Conservation (phyloP, 2,888 invertebrate species). For the Lithosia quadra region DNA sequence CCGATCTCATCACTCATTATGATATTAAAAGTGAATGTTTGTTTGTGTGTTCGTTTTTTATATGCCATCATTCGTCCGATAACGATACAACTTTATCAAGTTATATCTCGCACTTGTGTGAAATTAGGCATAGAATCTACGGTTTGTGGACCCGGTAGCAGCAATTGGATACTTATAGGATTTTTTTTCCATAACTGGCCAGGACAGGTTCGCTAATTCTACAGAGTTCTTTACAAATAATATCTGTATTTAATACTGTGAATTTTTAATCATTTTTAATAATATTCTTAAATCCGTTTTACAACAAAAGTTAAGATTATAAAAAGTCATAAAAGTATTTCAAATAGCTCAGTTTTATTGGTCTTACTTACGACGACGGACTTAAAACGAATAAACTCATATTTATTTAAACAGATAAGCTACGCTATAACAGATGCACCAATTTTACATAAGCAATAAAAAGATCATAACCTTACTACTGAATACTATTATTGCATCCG, state of each 20-base stretch:
- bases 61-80: background rate
- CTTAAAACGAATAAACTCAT: background rate
- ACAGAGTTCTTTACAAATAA: too few species aligned
- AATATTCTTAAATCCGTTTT: too few species aligned
- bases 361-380: background rate
- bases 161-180: background rate
- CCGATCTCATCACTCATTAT: background rate
- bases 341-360: too few species aligned
- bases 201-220: too few species aligned
- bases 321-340: too few species aligned
- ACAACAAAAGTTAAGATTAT: too few species aligned
- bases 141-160: background rate
- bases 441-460: background rate
- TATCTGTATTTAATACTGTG: too few species aligned
- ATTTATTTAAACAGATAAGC: background rate
- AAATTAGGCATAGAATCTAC: background rate
- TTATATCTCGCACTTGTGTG: background rate
- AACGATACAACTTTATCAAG: background rate
- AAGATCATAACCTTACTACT: background rate
- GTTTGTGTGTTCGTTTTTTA: background rate
- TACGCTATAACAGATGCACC: conserved; percentile 4
- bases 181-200: background rate
- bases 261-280: too few species aligned
- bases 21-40: background rate
- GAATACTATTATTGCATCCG: background rate